Conservation (phyloP, 2,113 vertebrate genomes). For the Alectura lathami region DNA sequence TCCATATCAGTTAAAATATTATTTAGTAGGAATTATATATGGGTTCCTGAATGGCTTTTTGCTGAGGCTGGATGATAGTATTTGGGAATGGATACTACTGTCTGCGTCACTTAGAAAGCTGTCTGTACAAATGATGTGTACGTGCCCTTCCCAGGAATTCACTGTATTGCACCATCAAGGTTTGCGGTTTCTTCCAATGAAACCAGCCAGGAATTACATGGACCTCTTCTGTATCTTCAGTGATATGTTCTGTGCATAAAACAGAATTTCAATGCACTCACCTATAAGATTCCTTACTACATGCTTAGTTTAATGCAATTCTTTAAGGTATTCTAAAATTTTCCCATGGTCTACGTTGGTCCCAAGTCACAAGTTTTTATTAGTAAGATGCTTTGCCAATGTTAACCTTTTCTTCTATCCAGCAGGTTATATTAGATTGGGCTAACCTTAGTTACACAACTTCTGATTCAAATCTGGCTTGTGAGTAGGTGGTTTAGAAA, state of each 20-base stretch:
- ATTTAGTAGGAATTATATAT: background rate
- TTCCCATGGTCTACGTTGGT: background rate
- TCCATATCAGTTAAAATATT: background rate
- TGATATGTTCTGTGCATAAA: background rate
- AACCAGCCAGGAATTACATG: background rate
- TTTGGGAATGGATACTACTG: background rate
- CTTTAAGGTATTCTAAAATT: background rate
- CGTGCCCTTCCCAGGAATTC: background rate
- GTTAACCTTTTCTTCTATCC: background rate
- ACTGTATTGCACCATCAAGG: background rate
- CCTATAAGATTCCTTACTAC: background rate
- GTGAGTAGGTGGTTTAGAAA: background rate
- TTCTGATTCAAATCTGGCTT: background rate
- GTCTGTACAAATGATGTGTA: background rate
- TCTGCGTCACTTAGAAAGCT: background rate
- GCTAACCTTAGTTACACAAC: background rate
- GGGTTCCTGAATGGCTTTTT: background rate
- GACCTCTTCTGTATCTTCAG: background rate
- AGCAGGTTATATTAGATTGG: background rate
- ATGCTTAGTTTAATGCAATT: background rate
- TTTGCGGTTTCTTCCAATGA: background rate
- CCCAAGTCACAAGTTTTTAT: background rate
- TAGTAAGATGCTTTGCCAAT: background rate
- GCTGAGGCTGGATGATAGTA: background rate
- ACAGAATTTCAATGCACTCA: background rate